These are phyloP conservation scores for Aphidius colemani DNA, from an alignment of 2,888 invertebrate genomes.

Conservation along the genomic window DNA sequence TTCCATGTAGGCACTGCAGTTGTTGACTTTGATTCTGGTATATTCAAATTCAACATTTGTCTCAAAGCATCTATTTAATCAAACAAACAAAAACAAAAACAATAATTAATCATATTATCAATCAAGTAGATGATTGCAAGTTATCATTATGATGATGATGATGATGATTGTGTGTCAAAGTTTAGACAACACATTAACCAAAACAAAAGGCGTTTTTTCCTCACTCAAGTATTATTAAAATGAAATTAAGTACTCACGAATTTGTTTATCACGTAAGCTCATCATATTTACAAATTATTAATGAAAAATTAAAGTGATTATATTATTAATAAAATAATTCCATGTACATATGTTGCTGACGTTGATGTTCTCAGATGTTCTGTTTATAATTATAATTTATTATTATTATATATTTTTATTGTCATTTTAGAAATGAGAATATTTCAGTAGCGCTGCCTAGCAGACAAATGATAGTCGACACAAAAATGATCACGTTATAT, in stretches of 20 bases:
- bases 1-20: conserved; percentile 94
- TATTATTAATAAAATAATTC: conserved; percentile 22
- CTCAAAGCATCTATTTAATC: conserved; percentile 79
- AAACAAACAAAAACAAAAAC: neutral
- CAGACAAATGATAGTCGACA: no score
- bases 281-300: conserved; percentile 62
- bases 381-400: no score
- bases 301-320: conserved; percentile 25
- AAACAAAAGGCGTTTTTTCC: conserved; percentile 30
- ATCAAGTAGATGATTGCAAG: neutral
- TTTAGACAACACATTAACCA: neutral
- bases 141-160: no score
- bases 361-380: conserved; percentile 31
- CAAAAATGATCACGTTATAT: no score
- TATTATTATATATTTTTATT: conserved; percentile 21
- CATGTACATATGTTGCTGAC: conserved; percentile 28
- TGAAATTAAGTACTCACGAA: conserved; percentile 63
- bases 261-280: conserved; percentile 73
- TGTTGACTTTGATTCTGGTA: conserved; percentile 74
- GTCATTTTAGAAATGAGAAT: conserved; percentile 17
- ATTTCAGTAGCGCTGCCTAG: no score
- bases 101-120: conserved; percentile 8
- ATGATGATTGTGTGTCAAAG: conserved; percentile 3
- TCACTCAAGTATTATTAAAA: conserved; percentile 24
- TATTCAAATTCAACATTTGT: conserved; percentile 94